A percentile compares a stretch with the other conserved stretches of the same genome.
Conservation (phyloP, 2,113 vertebrate species). For the Rostratula benghalensis region DNA sequence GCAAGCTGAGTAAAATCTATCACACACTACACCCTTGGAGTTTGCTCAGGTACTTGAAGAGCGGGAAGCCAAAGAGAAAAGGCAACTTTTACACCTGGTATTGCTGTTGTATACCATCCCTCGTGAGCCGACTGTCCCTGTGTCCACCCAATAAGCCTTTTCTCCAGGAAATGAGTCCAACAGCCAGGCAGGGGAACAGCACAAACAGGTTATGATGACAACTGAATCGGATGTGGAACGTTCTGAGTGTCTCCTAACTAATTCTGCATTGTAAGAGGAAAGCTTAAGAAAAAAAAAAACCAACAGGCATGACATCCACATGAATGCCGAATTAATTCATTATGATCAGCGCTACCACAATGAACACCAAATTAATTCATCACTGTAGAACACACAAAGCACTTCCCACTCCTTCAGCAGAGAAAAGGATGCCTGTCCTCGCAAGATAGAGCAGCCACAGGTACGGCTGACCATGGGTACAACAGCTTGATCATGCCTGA, state of each 20-base stretch:
- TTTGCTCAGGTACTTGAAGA: neutral
- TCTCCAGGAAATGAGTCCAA: neutral
- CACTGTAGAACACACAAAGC: conserved; percentile 41
- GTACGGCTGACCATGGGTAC: neutral
- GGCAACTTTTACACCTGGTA: neutral
- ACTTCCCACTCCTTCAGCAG: conserved; percentile 39
- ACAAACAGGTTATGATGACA: neutral
- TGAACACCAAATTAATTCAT: conserved; percentile 69
- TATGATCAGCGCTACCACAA: conserved; percentile 64
- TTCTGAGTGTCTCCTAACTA: neutral
- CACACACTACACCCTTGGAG: neutral
- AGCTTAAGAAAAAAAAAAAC: neutral
- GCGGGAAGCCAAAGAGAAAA: neutral
- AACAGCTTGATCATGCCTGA: neutral
- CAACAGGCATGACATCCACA: conserved; percentile 15
- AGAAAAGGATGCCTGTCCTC: neutral
- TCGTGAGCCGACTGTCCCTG: fast-evolving
- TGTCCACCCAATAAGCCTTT: neutral
- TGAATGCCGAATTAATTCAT: conserved; percentile 73
- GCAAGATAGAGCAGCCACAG: neutral
- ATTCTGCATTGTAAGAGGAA: neutral
- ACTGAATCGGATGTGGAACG: neutral
- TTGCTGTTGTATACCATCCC: neutral
- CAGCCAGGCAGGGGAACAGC: neutral
- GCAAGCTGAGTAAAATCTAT: neutral